Evolutionary conservation across 1,140 invertebrate species (phyloP), one percentile per base, ranked within the genome.

Genomic region (Drosophila takahashii): DNA sequence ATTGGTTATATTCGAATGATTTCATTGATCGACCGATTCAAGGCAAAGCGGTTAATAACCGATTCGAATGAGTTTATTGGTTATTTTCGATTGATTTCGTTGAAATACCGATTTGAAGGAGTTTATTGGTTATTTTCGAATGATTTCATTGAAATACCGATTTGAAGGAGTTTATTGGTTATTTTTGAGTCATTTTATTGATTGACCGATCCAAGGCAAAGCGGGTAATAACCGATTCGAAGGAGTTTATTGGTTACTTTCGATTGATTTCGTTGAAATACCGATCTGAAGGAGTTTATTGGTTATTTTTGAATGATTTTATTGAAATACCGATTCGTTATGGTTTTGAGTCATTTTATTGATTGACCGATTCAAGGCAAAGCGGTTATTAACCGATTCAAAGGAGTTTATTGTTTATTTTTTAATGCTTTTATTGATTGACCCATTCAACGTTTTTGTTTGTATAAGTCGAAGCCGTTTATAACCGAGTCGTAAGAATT

Each of bases 21-120:
- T 15, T 15, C 3, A 8, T 15, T 8, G n/a, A 16, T 7, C 15
- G 6, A n/a, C 13, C n/a, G 37, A 39, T 5, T 39, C 7, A n/a
- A 56, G 15, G 16, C 51, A 16, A 37, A 48, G 9, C 45, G 45
- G 45, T 48, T 48, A 32, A 13, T 16, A 51, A 51, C 48, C 29
- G 48, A 34, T 51, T 34, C 29, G 9, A 18, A 11, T 16, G 9
- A 3, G 22, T 22, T 32, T 34, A 32, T 51, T 15, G 45, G 18
- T 53, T 34, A 16, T 48, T 34, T 54, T 54, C 18, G 13, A 59
- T 5, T 8, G 8, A 8, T 8, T 32, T 8, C 7, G 9, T 32
- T 7, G 8, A 32, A 9, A n/a, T n/a, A 51, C 48, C 29, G 48
- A 34, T 51, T 34, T 15, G 9, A 18, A 11, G 41, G 9, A 3